A percentile compares a stretch with the other conserved stretches of the same genome.
These are phyloP conservation scores for Xyrauchen texanus DNA, from an alignment of 2,113 vertebrate genomes.

Conservation along the genomic window DNA sequence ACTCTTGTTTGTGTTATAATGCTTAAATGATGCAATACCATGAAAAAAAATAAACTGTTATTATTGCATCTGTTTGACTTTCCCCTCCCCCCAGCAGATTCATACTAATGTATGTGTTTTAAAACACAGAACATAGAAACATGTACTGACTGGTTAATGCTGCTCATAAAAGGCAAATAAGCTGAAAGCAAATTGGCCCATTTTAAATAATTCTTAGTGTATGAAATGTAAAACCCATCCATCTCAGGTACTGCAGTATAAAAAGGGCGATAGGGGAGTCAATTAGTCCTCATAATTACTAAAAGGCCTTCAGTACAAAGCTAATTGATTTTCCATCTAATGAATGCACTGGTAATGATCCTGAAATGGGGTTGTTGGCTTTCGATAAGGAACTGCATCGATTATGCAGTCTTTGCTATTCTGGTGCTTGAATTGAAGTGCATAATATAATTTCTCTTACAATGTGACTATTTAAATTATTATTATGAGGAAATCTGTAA, in stretches of 20 bases:
- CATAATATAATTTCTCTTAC: neutral
- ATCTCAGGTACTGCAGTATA: constrained; percentile 27
- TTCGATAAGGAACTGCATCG: neutral
- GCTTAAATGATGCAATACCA: neutral
- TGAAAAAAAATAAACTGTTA: neutral
- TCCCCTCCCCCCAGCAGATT: too few species aligned
- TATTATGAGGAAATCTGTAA: neutral
- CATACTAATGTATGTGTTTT: neutral
- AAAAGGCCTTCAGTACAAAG: constrained; percentile 50
- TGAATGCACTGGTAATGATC: constrained; percentile 46
- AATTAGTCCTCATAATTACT: constrained; percentile 48
- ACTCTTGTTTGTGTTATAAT: too few species aligned
- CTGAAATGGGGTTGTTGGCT: constrained; percentile 16
- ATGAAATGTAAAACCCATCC: constrained; percentile 17
- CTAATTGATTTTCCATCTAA: constrained; percentile 54
- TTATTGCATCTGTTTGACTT: too few species aligned
- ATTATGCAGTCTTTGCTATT: neutral
- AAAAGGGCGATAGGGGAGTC: constrained; percentile 13
- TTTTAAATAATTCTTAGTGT: neutral
- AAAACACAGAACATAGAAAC: neutral
- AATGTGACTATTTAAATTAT: neutral
- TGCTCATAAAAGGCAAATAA: constrained; percentile 8
- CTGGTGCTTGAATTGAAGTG: neutral
- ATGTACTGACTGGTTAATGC: neutral
- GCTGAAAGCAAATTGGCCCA: constrained; percentile 4